Base-by-base conservation (phyloP, 2,888 invertebrate species). In the Agrotis segetum region DNA sequence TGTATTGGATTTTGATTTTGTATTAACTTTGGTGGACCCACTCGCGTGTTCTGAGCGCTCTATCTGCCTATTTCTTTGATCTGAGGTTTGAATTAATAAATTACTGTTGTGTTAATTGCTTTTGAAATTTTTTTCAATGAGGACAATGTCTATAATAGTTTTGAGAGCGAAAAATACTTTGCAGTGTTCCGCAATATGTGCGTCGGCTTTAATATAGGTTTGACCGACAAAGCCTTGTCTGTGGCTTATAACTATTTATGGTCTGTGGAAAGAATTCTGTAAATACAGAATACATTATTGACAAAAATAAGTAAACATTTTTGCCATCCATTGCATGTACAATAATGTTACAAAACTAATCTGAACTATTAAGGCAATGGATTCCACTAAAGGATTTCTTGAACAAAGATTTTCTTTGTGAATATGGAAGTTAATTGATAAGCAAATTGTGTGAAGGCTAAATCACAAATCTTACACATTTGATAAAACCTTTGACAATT, bases 321-420 rank as follows among this genome's bases (percentile, higher is more conserved):
- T 78, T 65, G 44, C 13, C 34, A 52, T 66, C 21, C 61, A 67
- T 74, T 71, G 61, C 67, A 0, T 58, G 47, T 63, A 49, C 21
- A 63, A 53, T 50, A 2, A 29, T 67, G 14, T 55, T n/a, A 14
- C 17, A 44, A 55, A 29, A 1, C 40, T 11, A 40, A 40, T 40
- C n/a, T 55, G 19, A 55, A 55, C 50, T 67, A 58, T 67, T 24
- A 44, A 52, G 6, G 59, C 55, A 63, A 72, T 74, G 62, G 58
- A 72, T 56, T 46, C 53, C 21, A 60, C n/a, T 9, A 50, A 24
- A 46, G 11, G 24, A 46, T 44, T 60, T 64, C 50, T 21, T 46
- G 9, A 71, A 67, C 29, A n/a, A 50, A 34, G 13, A 19, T n/a
- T 59, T 59, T 59, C 5, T 17, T 49, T 65, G n/a, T 34, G 56